A percentile compares a stretch with the other conserved stretches of the same genome.
Conservation (phyloP, 2,888 invertebrate species). For the Ferdinandea cuprea region DNA sequence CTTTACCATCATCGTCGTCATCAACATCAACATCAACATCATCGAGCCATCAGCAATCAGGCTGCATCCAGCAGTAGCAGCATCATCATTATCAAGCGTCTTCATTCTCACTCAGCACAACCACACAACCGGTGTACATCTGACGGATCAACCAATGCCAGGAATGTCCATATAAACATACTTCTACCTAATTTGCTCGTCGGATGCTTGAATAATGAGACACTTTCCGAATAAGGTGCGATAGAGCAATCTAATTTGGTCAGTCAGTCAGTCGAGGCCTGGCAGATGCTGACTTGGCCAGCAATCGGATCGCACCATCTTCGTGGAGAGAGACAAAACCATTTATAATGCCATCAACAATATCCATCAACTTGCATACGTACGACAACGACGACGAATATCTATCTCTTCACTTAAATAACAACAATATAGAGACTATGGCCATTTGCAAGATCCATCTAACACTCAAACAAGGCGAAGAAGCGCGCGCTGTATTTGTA, state of each 20-base stretch:
- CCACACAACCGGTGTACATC: conserved; percentile 14
- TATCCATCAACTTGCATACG: conserved; percentile 59
- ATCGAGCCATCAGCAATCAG: conserved; percentile 12
- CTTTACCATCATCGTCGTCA: conserved; percentile 12
- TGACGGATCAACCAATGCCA: conserved; percentile 56
- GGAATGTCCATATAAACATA: conserved; percentile 73
- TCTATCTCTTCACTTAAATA: neutral
- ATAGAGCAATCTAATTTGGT: conserved; percentile 73
- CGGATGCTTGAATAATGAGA: conserved; percentile 75
- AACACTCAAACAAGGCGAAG: conserved; percentile 65
- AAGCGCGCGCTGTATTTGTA: conserved; percentile 60
- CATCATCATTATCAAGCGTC: conserved; percentile 70
- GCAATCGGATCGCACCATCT: conserved; percentile 73
- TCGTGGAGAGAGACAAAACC: conserved; percentile 64
- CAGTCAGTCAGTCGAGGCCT: conserved; percentile 39
- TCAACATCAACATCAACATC: conserved; percentile 9
- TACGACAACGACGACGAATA: too few species aligned
- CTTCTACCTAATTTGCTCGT: conserved; percentile 73
- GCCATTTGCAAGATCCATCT: conserved; percentile 48
- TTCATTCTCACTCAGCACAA: conserved; percentile 40
- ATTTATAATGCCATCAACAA: conserved; percentile 75
- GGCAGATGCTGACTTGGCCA: conserved; percentile 56
- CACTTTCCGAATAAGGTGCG: conserved; percentile 73
- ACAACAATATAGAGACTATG: conserved; percentile 1
- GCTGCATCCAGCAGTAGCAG: conserved; percentile 25